Evolutionary conservation across 2,797 vertebrate species (phyloP), one percentile per base, ranked within the genome.

Genomic region (Phylloscopus collybita): DNA sequence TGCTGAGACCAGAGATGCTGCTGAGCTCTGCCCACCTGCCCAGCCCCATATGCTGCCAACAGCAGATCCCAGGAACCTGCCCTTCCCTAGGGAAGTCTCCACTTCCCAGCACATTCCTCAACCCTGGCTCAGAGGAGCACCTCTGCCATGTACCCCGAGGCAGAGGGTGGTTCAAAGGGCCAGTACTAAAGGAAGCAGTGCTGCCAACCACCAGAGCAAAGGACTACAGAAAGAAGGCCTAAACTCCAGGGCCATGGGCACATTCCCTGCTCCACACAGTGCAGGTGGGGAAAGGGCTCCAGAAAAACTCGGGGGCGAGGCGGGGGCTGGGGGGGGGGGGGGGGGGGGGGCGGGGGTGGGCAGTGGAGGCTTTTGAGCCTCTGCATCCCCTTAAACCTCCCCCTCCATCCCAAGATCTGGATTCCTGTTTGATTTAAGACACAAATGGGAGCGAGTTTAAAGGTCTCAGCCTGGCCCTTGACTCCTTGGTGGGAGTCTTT

Each of bases 391-490:
- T 90, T 91, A 92, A 92, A 82, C 53, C 42, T 70, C 94, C 92
- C 81, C 91, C 87, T 94, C 74, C 88, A 90, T 75, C 78, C 84
- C 65, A 50, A 65, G 78, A 88, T 44, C 49, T 60, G 60, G 83
- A 91, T 85, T 94, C 74, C 82, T 86, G 61, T 95, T 95, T 95
- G 82, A 97, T 95, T 96, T 93, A 96, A 95, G 93, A 95, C 80
- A 6, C 82, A 93, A 95, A 93, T 82, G 74, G 88, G 62, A 94
- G 86, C 18, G 94, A 94, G 92, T 94, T 97, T 95, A 97, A 97
- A 95, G 96, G 93, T 94, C 96, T 94, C 93, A 88, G 96, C 87
- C 92, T 96, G 96, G 97, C 92, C 94, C 96, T 97, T 97, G 96
- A 96, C 96, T 97, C 93, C 96, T 91, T 81, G 89, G 96, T 95